These are phyloP conservation scores for Incurvaria masculella DNA, from an alignment of 2,888 invertebrate genomes.

Conservation along the genomic window DNA sequence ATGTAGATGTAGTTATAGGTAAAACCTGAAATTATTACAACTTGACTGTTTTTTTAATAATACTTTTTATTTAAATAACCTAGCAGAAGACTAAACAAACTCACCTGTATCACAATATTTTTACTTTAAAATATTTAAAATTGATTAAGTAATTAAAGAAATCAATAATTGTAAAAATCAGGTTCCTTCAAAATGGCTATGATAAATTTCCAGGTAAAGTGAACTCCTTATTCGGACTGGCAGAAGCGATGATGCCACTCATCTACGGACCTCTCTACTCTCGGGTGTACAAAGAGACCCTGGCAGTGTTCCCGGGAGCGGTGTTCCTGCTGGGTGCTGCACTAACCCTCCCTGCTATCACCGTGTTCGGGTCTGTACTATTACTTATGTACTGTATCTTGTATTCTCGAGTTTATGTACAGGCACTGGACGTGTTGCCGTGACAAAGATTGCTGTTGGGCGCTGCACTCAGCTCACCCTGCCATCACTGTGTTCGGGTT, in stretches of 20 bases:
- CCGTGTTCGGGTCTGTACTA: constrained; percentile 60
- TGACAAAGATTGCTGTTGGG: background rate
- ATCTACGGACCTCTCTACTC: constrained; percentile 73
- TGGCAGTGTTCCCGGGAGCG: constrained; percentile 65
- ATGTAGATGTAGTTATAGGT: no score
- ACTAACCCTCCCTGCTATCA: constrained; percentile 64
- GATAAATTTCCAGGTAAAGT: constrained; percentile 60
- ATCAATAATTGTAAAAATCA: no score
- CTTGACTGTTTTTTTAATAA: no score
- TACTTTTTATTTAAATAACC: no score
- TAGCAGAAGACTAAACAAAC: no score
- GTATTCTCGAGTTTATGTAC: constrained; percentile 9
- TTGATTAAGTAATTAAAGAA: no score
- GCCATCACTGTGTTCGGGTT: constrained; percentile 12
- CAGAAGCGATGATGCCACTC: constrained; percentile 70
- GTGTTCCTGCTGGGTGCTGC: constrained; percentile 67
- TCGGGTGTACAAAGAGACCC: constrained; percentile 65
- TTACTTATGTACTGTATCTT: constrained; percentile 3
- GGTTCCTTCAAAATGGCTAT: no score
- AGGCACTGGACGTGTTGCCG: background rate
- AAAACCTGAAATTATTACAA: no score
- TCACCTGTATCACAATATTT: no score
- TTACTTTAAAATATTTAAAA: no score
- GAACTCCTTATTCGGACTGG: constrained; percentile 69
- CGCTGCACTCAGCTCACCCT: constrained; percentile 3